Conservation (phyloP, 2,888 invertebrate species). For the Congeria kusceri region DNA sequence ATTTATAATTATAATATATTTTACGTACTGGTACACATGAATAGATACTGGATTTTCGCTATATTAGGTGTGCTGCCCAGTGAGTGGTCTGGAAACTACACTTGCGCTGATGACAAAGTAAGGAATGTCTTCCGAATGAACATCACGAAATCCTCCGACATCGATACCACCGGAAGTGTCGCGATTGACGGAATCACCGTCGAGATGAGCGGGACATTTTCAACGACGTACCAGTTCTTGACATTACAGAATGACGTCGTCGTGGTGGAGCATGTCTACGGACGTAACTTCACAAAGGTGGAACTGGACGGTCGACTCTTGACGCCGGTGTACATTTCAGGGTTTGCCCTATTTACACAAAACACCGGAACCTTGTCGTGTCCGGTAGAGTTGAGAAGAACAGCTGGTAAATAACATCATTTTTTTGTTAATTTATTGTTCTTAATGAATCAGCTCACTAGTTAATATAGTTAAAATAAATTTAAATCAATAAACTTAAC, state of each 20-base stretch:
- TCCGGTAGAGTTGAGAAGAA: constrained; percentile 49
- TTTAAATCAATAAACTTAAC: no score
- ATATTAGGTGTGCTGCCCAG: constrained; percentile 61
- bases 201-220: constrained; percentile 45
- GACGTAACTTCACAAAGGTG: constrained; percentile 54
- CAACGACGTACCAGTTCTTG: constrained; percentile 31
- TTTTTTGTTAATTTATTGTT: no score
- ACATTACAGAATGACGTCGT: constrained; percentile 42
- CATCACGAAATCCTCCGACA: constrained; percentile 44
- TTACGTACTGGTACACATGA: no score
- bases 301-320: constrained; percentile 41
- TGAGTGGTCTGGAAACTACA: constrained; percentile 65
- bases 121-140: constrained; percentile 40
- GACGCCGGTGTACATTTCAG: constrained; percentile 35
- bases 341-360: constrained; percentile 41
- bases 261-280: constrained; percentile 25
- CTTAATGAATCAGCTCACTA: no score
- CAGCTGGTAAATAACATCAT: constrained; percentile 52
- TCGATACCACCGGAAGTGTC: constrained; percentile 37
- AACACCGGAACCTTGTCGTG: constrained; percentile 37
- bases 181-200: constrained; percentile 33
- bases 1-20: no score
- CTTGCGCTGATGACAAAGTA: constrained; percentile 40
- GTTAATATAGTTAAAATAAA: no score
- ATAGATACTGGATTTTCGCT: no score